Percentiles rank a stretch among this genome's conserved stretches.
These are phyloP conservation scores for Eustalomyia histrio DNA, from an alignment of 2,888 invertebrate species.

Conservation along the genomic window DNA sequence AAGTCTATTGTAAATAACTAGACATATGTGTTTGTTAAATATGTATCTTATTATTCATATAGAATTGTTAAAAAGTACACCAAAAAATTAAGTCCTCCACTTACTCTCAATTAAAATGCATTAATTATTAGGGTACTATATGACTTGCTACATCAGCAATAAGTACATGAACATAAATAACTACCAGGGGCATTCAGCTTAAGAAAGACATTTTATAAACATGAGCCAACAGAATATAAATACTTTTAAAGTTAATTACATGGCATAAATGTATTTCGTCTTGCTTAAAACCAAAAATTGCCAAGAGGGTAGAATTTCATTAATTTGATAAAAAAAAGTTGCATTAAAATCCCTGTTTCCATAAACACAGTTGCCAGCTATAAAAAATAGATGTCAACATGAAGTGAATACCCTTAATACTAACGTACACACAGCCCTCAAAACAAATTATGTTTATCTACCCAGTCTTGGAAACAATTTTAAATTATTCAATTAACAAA, in stretches of 20 bases:
- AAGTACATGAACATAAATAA: neutral
- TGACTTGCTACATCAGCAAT: neutral
- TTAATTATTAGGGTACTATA: constrained; percentile 46
- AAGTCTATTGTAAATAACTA: no score
- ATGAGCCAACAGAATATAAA: no score
- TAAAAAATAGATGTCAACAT: no score
- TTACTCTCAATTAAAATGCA: constrained; percentile 58
- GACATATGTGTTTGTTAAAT: no score
- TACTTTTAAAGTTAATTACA: no score
- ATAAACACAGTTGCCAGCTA: no score
- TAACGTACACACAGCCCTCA: constrained; percentile 21
- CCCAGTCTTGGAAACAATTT: constrained; percentile 34
- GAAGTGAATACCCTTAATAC: constrained; percentile 13
- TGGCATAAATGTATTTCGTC: no score
- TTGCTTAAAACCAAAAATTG: no score
- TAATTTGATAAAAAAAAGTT: no score
- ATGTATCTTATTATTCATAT: neutral
- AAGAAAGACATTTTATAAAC: no score
- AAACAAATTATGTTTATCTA: constrained; percentile 13
- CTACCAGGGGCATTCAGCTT: neutral
- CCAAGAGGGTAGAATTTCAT: no score
- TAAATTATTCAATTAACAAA: constrained; percentile 59
- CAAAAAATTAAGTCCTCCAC: constrained; percentile 36
- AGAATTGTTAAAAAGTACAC: neutral
- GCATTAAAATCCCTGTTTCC: no score